These are phyloP conservation scores for Tachina lurida DNA, from an alignment of 2,888 invertebrate genomes.

Conservation along the genomic window DNA sequence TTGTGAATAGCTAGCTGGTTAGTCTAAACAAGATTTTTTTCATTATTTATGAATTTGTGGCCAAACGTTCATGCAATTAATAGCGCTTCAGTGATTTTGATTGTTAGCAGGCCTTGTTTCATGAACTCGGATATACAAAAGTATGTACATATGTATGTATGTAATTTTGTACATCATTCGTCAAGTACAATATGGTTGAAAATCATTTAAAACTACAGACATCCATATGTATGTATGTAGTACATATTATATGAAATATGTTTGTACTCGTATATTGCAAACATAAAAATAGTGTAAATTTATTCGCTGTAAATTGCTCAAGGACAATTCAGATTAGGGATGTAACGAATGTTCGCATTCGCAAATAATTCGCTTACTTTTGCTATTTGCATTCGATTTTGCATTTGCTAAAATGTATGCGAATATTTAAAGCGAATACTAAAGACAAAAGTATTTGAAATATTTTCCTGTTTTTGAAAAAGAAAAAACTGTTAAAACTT, in stretches of 20 bases:
- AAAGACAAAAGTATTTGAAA: no score
- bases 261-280: neutral
- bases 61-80: conserved; percentile 29
- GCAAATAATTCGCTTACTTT: no score
- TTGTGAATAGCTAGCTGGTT: conserved; percentile 22
- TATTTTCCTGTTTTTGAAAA: no score
- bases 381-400: no score
- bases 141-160: conserved; percentile 15
- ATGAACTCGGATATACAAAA: conserved; percentile 53
- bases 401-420: no score
- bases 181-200: neutral
- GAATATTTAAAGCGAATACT: no score
- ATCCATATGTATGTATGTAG: neutral
- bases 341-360: no score
- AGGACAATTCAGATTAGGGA: neutral
- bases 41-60: neutral
- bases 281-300: neutral
- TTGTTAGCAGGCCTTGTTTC: conserved; percentile 60
- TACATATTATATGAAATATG: neutral
- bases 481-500: no score
- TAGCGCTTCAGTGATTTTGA: conserved; percentile 64
- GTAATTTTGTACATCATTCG: neutral
- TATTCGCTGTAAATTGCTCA: conserved; percentile 17
- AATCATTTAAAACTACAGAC: neutral
- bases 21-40: neutral